Evolutionary conservation across 37 sponge, comb jelly and placozoan species (phyloP).

Genomic region (Ephydatia muelleri): DNA sequence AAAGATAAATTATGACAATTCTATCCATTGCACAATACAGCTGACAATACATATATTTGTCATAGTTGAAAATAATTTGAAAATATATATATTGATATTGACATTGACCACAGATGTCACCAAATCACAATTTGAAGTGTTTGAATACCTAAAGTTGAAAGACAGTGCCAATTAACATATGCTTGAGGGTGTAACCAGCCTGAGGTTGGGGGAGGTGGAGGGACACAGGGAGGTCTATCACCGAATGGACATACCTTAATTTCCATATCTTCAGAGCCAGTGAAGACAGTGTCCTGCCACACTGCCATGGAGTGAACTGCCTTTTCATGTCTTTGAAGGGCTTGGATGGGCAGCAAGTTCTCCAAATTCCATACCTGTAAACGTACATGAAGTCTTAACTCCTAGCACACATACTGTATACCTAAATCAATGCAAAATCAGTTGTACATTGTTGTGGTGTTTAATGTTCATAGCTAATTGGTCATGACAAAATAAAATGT

Average conservation of each 20-base stretch:
- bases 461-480: too few relatives aligned
- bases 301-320: slow-evolving; percentile 72
- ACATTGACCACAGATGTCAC: neutral
- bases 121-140: slow-evolving; percentile 17
- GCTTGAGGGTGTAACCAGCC: neutral
- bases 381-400: neutral
- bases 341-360: slow-evolving; percentile 87
- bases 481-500: too few relatives aligned
- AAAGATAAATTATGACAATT: too few relatives aligned
- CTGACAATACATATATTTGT: neutral
- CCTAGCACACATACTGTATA: too few relatives aligned
- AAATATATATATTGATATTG: neutral
- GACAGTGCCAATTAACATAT: neutral
- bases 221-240: too few relatives aligned
- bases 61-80: neutral
- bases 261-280: slow-evolving; percentile 92
- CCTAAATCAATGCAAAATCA: too few relatives aligned
- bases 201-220: neutral
- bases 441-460: too few relatives aligned
- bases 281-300: slow-evolving; percentile 80
- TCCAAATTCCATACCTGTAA: slow-evolving; percentile 89
- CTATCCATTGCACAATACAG: too few relatives aligned
- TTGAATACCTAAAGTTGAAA: slow-evolving; percentile 17
- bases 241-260: slow-evolving; percentile 70
- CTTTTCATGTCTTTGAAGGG: slow-evolving; percentile 88